Conservation (phyloP, 2,113 vertebrate species). For the Ciconia boyciana region DNA sequence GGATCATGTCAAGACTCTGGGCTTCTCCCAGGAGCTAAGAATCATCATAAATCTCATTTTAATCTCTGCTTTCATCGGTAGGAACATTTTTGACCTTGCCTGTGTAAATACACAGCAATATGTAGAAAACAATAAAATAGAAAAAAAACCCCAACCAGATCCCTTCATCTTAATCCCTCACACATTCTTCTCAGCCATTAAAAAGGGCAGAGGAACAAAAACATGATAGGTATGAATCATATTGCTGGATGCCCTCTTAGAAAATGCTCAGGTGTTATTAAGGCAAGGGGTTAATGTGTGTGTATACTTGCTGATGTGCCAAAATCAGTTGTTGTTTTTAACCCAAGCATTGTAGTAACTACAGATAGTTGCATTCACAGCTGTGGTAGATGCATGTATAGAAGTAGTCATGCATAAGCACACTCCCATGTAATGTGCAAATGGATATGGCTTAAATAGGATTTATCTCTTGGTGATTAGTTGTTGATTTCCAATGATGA, state of each 20-base stretch:
- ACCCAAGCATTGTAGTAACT: not conserved
- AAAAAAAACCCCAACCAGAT: not conserved
- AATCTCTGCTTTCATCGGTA: not conserved
- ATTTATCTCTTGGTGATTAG: not conserved
- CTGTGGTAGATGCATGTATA: not conserved
- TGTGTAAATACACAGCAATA: not conserved
- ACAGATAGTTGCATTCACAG: not conserved
- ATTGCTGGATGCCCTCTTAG: not conserved
- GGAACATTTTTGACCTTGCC: not conserved
- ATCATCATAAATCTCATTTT: not conserved
- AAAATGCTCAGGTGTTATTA: not conserved
- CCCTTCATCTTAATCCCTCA: not conserved
- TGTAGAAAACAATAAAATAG: not conserved
- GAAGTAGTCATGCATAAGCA: not conserved
- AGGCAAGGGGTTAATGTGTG: not conserved
- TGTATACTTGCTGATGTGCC: not conserved
- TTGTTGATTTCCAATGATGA: not conserved
- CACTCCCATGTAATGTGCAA: not conserved
- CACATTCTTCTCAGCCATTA: not conserved
- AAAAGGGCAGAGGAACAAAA: not conserved
- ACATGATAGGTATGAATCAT: not conserved
- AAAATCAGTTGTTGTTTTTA: not conserved
- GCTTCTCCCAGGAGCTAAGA: not conserved
- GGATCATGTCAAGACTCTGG: not conserved
- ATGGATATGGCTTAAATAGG: not conserved